Evolutionary conservation across 2,888 invertebrate species (phyloP).

Genomic region (Tetragnatha montana): DNA sequence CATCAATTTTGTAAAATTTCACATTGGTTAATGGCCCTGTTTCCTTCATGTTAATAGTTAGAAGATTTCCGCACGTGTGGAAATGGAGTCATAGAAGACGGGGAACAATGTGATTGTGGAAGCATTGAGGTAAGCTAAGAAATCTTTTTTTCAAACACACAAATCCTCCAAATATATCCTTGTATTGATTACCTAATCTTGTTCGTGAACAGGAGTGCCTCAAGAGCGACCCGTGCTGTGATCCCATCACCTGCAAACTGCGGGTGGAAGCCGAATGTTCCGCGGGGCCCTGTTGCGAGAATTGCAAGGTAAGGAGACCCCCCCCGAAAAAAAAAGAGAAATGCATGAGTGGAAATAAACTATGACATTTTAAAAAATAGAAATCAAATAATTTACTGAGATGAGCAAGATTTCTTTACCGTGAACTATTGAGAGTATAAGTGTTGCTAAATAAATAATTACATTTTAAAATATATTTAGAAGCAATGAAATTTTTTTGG

Average conservation of each 20-base stretch:
- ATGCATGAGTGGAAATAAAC: no score
- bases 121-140: conserved; percentile 81
- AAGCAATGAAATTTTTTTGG: no score
- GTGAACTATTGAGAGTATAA: no score
- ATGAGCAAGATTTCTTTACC: no score
- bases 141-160: background rate
- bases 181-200: background rate
- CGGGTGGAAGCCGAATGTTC: conserved; percentile 96
- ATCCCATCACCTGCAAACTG: conserved; percentile 96
- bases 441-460: no score
- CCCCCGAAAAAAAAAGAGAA: no score
- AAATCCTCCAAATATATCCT: background rate
- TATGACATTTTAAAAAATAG: no score
- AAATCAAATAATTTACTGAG: no score
- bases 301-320: conserved; percentile 84
- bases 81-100: conserved; percentile 93
- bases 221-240: conserved; percentile 94
- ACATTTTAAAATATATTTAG: no score
- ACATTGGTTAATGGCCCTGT: background rate
- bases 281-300: conserved; percentile 91
- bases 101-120: conserved; percentile 98
- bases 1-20: background rate
- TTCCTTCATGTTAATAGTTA: conserved; percentile 71
- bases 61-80: conserved; percentile 85
- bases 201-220: conserved; percentile 80